phyloP scores from a whole-genome alignment of 2,888 invertebrate species.

The Sussaba pulchella region DNA sequence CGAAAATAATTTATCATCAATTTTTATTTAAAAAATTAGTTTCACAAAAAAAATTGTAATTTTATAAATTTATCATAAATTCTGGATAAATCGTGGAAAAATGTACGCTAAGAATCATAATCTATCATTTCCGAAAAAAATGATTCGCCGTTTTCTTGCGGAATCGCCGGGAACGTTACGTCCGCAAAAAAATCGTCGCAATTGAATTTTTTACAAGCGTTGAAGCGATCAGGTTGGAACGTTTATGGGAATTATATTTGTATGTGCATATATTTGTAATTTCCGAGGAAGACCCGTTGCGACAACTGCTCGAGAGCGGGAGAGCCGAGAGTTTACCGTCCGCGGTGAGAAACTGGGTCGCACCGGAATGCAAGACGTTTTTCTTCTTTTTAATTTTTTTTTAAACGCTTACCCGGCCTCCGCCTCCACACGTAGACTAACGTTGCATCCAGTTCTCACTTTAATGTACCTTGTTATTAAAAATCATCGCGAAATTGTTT shows the following conservation, averaged over 20 bases:
- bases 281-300: slow-evolving; percentile 48
- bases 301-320: slow-evolving; percentile 44
- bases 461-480: too few species aligned
- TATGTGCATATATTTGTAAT: slow-evolving; percentile 5
- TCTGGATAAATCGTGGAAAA: too few species aligned
- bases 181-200: not conserved
- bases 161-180: not conserved
- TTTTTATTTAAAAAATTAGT: not conserved
- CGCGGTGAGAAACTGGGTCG: slow-evolving; percentile 64
- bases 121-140: too few species aligned
- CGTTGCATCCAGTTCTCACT: slow-evolving; percentile 4
- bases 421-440: slow-evolving; percentile 5
- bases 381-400: too few species aligned
- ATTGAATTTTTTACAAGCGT: not conserved
- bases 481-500: not conserved
- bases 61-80: not conserved
- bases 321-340: slow-evolving; percentile 41
- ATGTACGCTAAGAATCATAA: too few species aligned
- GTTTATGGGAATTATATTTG: not conserved
- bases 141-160: not conserved
- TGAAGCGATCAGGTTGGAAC: not conserved
- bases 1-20: too few species aligned
- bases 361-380: slow-evolving; percentile 32
- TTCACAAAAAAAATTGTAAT: not conserved
- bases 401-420: slow-evolving; percentile 26